These are phyloP conservation scores for Leptinotarsa peninsularis DNA, from an alignment of 2,888 invertebrate genomes.

Conservation along the genomic window DNA sequence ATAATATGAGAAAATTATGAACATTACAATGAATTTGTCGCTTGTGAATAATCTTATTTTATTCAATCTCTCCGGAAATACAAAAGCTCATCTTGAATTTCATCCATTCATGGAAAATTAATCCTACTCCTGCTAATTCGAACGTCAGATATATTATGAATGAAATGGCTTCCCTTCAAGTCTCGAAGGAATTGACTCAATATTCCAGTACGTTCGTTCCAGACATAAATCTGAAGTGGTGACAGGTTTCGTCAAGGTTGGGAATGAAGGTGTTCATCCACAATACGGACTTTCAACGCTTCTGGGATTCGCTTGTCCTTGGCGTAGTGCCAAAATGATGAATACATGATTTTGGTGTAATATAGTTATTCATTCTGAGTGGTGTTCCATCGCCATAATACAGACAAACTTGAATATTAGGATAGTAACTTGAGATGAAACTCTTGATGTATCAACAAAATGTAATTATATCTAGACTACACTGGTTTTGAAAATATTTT, in stretches of 20 bases:
- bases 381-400: not conserved
- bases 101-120: not conserved
- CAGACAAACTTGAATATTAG: not conserved
- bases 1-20: no score
- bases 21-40: no score
- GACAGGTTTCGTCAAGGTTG: constrained; percentile 10
- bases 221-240: constrained; percentile 17
- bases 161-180: not conserved
- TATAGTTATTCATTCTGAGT: not conserved
- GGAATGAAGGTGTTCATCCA: constrained; percentile 13
- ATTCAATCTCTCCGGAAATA: no score
- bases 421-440: no score
- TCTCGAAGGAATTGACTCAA: constrained; percentile 3
- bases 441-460: no score
- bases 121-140: not conserved
- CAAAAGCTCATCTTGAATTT: not conserved
- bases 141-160: constrained; percentile 3
- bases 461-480: no score
- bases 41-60: no score
- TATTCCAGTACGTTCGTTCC: constrained; percentile 11
- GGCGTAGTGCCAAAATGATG: constrained; percentile 16
- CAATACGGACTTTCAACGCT: constrained; percentile 8
- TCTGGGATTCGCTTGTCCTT: constrained; percentile 11
- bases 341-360: constrained; percentile 10
- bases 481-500: no score